Conservation (phyloP, 2,888 invertebrate species). For the Ochropleura leucogaster region DNA sequence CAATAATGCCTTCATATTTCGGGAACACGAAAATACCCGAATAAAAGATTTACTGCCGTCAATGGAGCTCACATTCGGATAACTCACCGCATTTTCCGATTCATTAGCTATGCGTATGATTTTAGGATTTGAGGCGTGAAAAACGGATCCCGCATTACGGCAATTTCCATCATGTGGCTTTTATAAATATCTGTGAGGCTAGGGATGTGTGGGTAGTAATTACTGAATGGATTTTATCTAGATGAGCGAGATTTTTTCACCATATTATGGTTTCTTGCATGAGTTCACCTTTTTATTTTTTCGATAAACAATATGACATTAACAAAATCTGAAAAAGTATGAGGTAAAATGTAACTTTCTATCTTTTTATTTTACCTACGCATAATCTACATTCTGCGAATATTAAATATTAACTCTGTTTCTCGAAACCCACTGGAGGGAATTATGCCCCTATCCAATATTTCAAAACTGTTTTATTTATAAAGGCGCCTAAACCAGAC, state of each 20-base stretch:
- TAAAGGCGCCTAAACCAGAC: not conserved
- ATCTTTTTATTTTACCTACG: too few species aligned
- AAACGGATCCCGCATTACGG: slow-evolving; percentile 19
- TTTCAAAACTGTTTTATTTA: not conserved
- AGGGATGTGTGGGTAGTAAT: slow-evolving; percentile 14
- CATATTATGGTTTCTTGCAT: not conserved
- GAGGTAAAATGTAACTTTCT: not conserved
- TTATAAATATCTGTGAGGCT: slow-evolving; percentile 4
- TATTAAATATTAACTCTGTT: slow-evolving; percentile 2
- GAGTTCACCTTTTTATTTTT: not conserved
- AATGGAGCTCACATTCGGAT: slow-evolving; percentile 41
- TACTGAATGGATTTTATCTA: slow-evolving; percentile 21
- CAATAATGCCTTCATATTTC: slow-evolving; percentile 28
- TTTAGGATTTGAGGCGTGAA: slow-evolving; percentile 49
- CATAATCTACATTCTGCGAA: not conserved
- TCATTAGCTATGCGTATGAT: slow-evolving; percentile 57
- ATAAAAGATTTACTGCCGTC: slow-evolving; percentile 50
- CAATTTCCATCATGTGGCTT: slow-evolving; percentile 29
- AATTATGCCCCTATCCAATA: not conserved
- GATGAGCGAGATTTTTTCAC: not conserved
- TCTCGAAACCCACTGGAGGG: slow-evolving; percentile 2
- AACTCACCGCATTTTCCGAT: slow-evolving; percentile 51
- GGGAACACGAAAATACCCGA: slow-evolving; percentile 24
- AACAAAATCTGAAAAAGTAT: not conserved
- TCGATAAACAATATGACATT: not conserved